A percentile compares a stretch with the other conserved stretches of the same genome.
Evolutionary conservation across 2,113 vertebrate species (phyloP).

Genomic region (Holacanthus passer): DNA sequence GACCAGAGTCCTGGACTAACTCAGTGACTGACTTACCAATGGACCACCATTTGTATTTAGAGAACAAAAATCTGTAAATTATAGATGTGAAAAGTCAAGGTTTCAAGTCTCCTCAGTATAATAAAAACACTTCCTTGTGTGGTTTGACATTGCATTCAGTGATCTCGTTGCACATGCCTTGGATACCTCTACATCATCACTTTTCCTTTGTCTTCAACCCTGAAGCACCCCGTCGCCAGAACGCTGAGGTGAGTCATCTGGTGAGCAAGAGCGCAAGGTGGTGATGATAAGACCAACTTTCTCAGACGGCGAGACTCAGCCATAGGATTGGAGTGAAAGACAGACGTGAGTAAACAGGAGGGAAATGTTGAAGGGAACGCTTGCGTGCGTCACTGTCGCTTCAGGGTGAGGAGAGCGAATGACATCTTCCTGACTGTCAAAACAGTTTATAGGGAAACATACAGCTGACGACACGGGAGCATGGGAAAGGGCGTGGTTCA

Average conservation of each 20-base stretch:
- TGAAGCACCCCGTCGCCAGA: conserved; percentile 23
- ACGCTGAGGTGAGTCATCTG: conserved; percentile 51
- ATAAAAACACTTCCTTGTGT: neutral
- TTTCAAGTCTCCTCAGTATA: neutral
- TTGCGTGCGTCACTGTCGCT: conserved; percentile 38
- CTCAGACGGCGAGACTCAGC: conserved; percentile 44
- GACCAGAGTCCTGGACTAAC: neutral
- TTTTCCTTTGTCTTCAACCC: conserved; percentile 14
- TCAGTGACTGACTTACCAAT: neutral
- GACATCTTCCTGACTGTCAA: conserved; percentile 28
- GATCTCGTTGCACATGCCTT: conserved; percentile 9
- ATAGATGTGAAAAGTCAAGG: neutral
- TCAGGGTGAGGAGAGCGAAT: conserved; percentile 11
- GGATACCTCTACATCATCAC: conserved; percentile 15
- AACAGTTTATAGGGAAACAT: conserved; percentile 43
- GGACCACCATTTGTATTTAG: neutral
- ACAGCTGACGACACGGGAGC: conserved; percentile 19
- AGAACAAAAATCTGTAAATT: neutral
- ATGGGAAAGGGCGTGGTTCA: conserved; percentile 41
- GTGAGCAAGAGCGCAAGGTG: conserved; percentile 24
- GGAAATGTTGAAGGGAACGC: neutral
- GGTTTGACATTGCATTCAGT: neutral
- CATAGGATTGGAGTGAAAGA: conserved; percentile 7
- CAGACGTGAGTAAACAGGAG: conserved; percentile 46
- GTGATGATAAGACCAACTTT: conserved; percentile 5